phyloP scores from a whole-genome alignment of 1,140 invertebrate genomes.

The Scaptomyza graminum region DNA sequence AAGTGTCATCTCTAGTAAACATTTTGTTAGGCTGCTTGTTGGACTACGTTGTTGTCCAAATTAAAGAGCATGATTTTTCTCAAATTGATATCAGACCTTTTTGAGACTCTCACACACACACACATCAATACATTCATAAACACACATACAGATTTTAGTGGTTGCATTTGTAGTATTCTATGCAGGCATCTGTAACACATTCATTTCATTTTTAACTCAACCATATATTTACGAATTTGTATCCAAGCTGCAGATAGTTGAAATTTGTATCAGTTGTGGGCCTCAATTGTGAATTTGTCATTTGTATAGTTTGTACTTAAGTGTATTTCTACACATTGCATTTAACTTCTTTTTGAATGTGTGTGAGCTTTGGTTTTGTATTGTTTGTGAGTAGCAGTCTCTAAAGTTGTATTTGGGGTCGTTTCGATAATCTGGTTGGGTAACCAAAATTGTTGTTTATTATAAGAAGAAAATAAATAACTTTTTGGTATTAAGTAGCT shows the following conservation, averaged over 20 bases:
- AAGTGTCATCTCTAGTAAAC: constrained; percentile 27
- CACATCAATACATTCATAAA: no score
- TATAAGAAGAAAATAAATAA: background rate
- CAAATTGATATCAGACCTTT: constrained; percentile 63
- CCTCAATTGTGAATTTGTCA: constrained; percentile 47
- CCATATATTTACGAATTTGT: constrained; percentile 57
- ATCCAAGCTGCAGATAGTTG: background rate
- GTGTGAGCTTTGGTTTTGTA: background rate
- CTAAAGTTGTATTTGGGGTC: no score
- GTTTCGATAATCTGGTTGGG: no score
- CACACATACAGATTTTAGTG: background rate
- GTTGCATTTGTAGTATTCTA: constrained; percentile 3
- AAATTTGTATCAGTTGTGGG: background rate
- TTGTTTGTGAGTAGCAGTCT: background rate
- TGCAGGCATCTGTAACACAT: constrained; percentile 54
- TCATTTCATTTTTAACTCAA: constrained; percentile 70
- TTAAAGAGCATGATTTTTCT: constrained; percentile 64
- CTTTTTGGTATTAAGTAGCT: background rate
- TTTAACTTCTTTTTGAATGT: background rate
- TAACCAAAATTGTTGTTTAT: no score
- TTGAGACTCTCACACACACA: constrained; percentile 15
- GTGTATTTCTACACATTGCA: constrained; percentile 59
- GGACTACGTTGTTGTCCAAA: constrained; percentile 20
- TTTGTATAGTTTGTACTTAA: constrained; percentile 73
- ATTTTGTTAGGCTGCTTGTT: constrained; percentile 38